These are phyloP conservation scores for Anser cygnoides DNA, from an alignment of 2,113 vertebrate genomes.

Conservation along the genomic window DNA sequence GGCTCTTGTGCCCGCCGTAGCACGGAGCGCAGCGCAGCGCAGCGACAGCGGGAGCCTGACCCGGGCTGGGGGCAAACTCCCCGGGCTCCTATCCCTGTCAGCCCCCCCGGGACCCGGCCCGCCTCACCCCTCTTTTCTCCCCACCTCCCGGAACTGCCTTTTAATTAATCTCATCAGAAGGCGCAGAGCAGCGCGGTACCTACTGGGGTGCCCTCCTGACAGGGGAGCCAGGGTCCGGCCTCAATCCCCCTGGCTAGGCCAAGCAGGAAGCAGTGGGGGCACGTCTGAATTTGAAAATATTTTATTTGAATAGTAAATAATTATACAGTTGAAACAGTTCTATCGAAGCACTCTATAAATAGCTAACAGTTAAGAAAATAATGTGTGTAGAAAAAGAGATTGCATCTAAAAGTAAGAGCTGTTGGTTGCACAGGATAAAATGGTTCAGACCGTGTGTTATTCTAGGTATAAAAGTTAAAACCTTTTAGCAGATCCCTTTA, in stretches of 20 bases:
- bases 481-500: conserved; percentile 76
- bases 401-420: conserved; percentile 99
- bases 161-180: neutral
- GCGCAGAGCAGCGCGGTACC: neutral
- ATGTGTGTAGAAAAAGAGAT: conserved; percentile 99
- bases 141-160: neutral
- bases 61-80: too few species aligned
- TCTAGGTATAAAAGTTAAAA: conserved; percentile 85
- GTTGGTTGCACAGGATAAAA: conserved; percentile 83
- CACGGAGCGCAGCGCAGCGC: too few species aligned
- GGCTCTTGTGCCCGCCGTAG: neutral
- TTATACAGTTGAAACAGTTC: conserved; percentile 96
- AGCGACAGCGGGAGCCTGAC: too few species aligned
- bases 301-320: conserved; percentile 96
- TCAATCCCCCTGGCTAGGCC: neutral
- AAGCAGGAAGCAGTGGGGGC: neutral
- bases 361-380: conserved; percentile 99
- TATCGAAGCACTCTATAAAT: conserved; percentile 99
- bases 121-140: neutral
- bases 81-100: too few species aligned
- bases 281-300: conserved; percentile 93
- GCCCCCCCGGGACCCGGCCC: accelerated
- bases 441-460: conserved; percentile 80
- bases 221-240: neutral
- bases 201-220: neutral